Evolutionary conservation across 2,888 invertebrate genomes (phyloP), one percentile per base, ranked within the genome.

Genomic region (Limnephilus lunatus): DNA sequence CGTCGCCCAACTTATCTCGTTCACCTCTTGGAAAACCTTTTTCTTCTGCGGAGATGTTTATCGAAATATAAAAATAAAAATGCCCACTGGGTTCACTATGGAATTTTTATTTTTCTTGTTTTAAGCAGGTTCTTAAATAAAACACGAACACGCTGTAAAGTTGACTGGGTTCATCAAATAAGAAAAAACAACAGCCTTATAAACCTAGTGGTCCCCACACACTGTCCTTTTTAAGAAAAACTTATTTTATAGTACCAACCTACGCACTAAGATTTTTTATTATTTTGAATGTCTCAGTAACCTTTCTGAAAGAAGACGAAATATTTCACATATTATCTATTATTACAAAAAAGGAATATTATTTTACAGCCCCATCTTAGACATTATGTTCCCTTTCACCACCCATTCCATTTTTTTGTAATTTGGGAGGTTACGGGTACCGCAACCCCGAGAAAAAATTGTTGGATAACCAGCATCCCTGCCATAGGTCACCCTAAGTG

Each of bases 21-120:
- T 68, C 68, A 68, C 68, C 68, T 68, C 68, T n/a, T n/a, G 68
- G 68, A 25, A 68, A 68, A 68, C 68, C 68, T 68, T 68, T 19
- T 68, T 68, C 25, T 68, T 68, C 68, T 68, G 68, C 68, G 25
- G 68, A 68, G 68, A 68, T 68, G 68, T 25, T n/a, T 68, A 68
- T 68, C 68, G 68, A 68, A 68, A 68, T 68, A 68, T 68, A 68
- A 68, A 68, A 68, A 68, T 68, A 68, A 68, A 68, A 68, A 68
- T 68, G 68, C 25, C 25, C 68, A 68, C 68, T 9, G 68, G 68
- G n/a, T 68, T 68, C 9, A n/a, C 9, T 11, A n/a, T 68, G 25
- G 9, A 25, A 68, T 68, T 68, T 68, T 68, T 25, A 25, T 68
- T 68, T 68, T 68, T 68, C 25, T 68, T 68, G 68, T n/a, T 68